Percentiles rank a stretch among this genome's conserved stretches.
Evolutionary conservation across 2,888 invertebrate genomes (phyloP).

Genomic region (Eurois occulta): DNA sequence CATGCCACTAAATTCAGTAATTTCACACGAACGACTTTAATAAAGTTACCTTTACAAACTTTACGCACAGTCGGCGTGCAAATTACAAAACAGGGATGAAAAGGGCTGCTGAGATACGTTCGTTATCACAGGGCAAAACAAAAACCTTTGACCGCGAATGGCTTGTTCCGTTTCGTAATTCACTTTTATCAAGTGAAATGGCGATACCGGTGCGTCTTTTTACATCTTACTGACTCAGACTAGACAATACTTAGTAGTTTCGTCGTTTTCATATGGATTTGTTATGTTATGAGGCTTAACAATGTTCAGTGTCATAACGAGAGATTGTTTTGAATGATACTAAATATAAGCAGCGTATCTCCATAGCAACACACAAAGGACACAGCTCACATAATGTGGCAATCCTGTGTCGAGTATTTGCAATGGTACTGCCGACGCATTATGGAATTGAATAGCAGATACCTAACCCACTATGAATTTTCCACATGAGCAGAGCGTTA

Average conservation of each 20-base stretch:
- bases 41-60: slow-evolving; percentile 26
- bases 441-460: slow-evolving; percentile 56
- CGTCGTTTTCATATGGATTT: not conserved
- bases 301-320: not conserved
- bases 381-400: not conserved
- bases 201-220: slow-evolving; percentile 22
- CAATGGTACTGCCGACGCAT: slow-evolving; percentile 26
- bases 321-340: not conserved
- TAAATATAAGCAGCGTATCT: slow-evolving; percentile 6
- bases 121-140: slow-evolving; percentile 36
- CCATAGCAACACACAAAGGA: slow-evolving; percentile 21
- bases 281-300: not conserved
- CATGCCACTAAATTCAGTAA: slow-evolving; percentile 24
- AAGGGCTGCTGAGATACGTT: slow-evolving; percentile 14
- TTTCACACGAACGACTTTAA: slow-evolving; percentile 41
- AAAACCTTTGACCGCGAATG: slow-evolving; percentile 45
- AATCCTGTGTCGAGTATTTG: slow-evolving; percentile 31
- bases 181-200: slow-evolving; percentile 45
- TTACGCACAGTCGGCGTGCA: slow-evolving; percentile 23
- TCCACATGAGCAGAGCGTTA: slow-evolving; percentile 69
- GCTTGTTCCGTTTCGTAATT: slow-evolving; percentile 40
- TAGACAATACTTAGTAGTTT: not conserved
- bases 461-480: slow-evolving; percentile 65
- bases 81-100: slow-evolving; percentile 33
- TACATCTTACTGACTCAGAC: slow-evolving; percentile 19